phyloP scores from a whole-genome alignment of 2,888 invertebrate species.

The Ophion obscuratus region DNA sequence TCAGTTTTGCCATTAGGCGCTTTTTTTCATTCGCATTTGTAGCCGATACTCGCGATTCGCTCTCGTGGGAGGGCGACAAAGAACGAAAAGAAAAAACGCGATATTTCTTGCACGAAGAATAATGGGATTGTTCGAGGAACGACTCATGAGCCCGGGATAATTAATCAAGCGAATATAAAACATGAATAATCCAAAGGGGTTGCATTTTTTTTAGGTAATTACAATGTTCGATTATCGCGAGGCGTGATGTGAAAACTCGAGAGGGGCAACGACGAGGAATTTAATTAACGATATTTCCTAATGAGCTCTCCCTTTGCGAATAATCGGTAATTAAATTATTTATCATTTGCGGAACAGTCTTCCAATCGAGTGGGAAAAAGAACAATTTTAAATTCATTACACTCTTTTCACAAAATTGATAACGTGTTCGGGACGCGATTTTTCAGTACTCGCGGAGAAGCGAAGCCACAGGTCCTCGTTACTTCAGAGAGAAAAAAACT shows the following conservation, averaged over 20 bases:
- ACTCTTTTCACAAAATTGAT: not conserved
- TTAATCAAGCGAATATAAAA: slow-evolving; percentile 44
- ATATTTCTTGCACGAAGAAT: not conserved
- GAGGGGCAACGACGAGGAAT: slow-evolving; percentile 15
- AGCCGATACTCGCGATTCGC: slow-evolving; percentile 47
- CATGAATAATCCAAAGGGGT: slow-evolving; percentile 18
- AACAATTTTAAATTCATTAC: not conserved
- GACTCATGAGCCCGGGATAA: slow-evolving; percentile 38
- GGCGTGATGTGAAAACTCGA: slow-evolving; percentile 15
- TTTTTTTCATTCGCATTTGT: slow-evolving; percentile 8
- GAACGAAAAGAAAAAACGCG: not conserved
- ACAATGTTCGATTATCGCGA: slow-evolving; percentile 46
- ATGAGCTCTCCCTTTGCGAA: not conserved
- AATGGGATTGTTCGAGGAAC: slow-evolving; percentile 52
- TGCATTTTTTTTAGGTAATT: slow-evolving; percentile 20
- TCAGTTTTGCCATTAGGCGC: not conserved
- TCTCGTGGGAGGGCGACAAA: slow-evolving; percentile 6
- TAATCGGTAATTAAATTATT: not conserved
- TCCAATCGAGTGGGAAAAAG: not conserved
- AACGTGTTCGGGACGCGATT: no score
- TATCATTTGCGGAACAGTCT: not conserved
- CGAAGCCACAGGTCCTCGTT: slow-evolving; percentile 50
- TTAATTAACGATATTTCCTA: slow-evolving; percentile 12
- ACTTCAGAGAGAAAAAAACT: slow-evolving; percentile 3
- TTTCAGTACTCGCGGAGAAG: not conserved